A percentile compares a stretch with the other conserved stretches of the same genome.
phyloP scores from a whole-genome alignment of 2,888 invertebrate genomes.

The Troides oblongomaculatus region DNA sequence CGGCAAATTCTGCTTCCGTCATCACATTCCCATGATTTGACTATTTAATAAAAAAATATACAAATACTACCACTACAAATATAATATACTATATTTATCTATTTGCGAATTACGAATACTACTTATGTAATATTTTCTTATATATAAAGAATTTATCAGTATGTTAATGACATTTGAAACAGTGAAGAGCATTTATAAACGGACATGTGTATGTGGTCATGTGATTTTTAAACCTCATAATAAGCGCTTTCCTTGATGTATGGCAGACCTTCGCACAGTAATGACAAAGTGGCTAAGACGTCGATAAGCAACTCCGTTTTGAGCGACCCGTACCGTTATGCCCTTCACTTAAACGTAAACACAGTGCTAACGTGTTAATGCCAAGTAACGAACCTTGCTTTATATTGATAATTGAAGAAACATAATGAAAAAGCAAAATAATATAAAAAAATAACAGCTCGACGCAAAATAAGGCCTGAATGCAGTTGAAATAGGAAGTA shows the following conservation, averaged over 20 bases:
- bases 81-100: no score
- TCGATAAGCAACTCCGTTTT: slow-evolving; percentile 7
- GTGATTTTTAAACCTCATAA: not conserved
- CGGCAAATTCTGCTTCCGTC: no score
- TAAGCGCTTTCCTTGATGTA: slow-evolving; percentile 9
- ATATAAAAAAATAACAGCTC: not conserved
- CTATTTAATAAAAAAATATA: no score
- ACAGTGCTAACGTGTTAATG: slow-evolving; percentile 10
- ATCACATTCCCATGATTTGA: no score
- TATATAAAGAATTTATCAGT: no score
- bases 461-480: not conserved
- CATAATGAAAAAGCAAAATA: not conserved
- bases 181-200: not conserved
- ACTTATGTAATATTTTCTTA: no score
- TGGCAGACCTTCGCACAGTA: slow-evolving; percentile 9
- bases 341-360: slow-evolving; percentile 27
- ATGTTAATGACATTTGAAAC: no score
- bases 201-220: not conserved
- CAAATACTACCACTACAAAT: no score
- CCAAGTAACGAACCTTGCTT: slow-evolving; percentile 1
- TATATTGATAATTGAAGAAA: not conserved
- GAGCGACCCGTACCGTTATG: slow-evolving; percentile 21
- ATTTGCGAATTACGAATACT: no score
- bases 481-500: no score
- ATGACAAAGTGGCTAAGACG: slow-evolving; percentile 8